Conservation (phyloP, 1,140 invertebrate species). For the Lanistes nyassanus region DNA sequence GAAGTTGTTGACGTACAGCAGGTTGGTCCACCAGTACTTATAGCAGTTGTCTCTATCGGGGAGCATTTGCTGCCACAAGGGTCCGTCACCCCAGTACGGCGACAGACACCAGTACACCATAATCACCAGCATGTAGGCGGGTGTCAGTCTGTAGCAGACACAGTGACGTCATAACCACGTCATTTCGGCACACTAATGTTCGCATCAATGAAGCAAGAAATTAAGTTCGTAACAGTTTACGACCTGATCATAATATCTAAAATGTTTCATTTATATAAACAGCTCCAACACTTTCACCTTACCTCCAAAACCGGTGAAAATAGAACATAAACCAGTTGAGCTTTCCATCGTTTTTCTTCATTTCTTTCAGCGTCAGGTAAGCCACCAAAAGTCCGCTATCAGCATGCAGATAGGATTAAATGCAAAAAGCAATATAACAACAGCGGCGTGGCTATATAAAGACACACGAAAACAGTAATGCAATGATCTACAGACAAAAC, state of each 20-base stretch:
- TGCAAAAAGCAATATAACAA: not conserved
- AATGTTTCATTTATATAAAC: not conserved
- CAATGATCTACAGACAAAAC: not conserved
- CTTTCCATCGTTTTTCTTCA: slow-evolving; percentile 60
- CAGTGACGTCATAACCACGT: not conserved
- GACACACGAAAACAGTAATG: too few relatives aligned
- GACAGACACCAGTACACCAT: slow-evolving; percentile 79
- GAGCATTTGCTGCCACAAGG: slow-evolving; percentile 37
- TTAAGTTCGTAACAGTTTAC: not conserved
- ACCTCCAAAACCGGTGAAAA: slow-evolving; percentile 57
- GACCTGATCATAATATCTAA: not conserved
- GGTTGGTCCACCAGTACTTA: slow-evolving; percentile 83
- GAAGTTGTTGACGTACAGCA: slow-evolving; percentile 86
- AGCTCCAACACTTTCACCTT: not conserved
- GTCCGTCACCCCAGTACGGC: slow-evolving; percentile 75
- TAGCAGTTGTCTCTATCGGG: slow-evolving; percentile 68
- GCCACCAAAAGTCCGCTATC: slow-evolving; percentile 72
- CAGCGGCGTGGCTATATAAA: not conserved
- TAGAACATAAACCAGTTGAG: slow-evolving; percentile 54
- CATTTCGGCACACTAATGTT: not conserved
- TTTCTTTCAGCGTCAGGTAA: slow-evolving; percentile 70
- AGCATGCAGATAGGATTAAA: not conserved
- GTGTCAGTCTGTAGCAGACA: slow-evolving; percentile 71
- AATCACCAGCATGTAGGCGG: slow-evolving; percentile 84
- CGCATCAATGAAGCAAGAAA: too few relatives aligned